Base-by-base conservation (phyloP, 1,140 invertebrate genomes). In the Heliconius himera region DNA sequence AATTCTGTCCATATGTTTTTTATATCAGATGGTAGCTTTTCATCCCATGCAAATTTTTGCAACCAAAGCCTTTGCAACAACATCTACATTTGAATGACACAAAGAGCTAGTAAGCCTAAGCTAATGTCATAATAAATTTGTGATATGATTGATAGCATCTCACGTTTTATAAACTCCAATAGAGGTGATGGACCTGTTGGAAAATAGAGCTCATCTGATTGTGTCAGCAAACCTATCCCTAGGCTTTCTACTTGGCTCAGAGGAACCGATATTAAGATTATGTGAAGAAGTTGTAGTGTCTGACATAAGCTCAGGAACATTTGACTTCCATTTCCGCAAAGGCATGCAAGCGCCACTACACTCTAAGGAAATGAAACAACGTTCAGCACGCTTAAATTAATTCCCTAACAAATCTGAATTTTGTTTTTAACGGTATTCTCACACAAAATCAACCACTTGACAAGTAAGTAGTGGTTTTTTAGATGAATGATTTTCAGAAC, bases 401-500 rank as follows among this genome's bases (percentile, higher is more conserved):
- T 85, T 80, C 36, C 84, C 84, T 70, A 85, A 71, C 1, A 41
- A 29, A 8, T 80, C 60, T 29, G 70, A 73, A 36, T 73, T 49
- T 36, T 82, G 20, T 51, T 84, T n/a, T 84, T 8, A 84, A 75
- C 29, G 84, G 84, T 20, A 86, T 86, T 70, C 74, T 76, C 20
- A 86, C 82, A 73, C 78, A 80, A 78, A 84, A 86, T 1, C 80
- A 66, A 51, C 82, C 81, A 29, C 82, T 74, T 51, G 33, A 9
- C 11, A 81, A 22, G 13, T 81, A 78, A 1, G 81, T 78, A n/a
- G 81, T 81, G 33, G 78, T 84, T 73, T 81, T 79, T 18, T 82
- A 22, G 74, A 86, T n/a, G n/a, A 84, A 77, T 84, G 80, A 46
- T 83, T 60, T 76, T 86, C 83, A 71, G 83, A 83, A 8, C 73